Percentiles rank a stretch among this genome's conserved stretches.
These are phyloP conservation scores for Crax fasciolata DNA, from an alignment of 2,797 vertebrate genomes.

Conservation along the genomic window DNA sequence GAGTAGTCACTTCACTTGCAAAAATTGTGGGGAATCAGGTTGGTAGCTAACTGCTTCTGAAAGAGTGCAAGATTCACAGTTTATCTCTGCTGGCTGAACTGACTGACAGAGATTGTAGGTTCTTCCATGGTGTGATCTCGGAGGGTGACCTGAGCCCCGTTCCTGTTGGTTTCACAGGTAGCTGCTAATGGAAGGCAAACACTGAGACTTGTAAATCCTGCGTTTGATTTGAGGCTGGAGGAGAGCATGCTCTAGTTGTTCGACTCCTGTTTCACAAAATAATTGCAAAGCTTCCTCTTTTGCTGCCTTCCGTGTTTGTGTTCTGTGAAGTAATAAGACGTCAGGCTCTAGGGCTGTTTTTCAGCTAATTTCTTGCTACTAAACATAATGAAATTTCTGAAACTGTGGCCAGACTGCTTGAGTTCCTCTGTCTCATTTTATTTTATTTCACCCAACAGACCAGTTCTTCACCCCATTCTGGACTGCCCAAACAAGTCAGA, in stretches of 20 bases:
- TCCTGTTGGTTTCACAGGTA: background rate
- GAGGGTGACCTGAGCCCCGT: background rate
- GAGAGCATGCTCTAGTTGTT: background rate
- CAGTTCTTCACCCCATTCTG: conserved; percentile 87
- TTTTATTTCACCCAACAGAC: conserved; percentile 79
- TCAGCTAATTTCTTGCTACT: background rate
- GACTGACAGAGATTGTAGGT: background rate
- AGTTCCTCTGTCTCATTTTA: background rate
- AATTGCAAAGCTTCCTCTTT: background rate
- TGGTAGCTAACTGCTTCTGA: background rate
- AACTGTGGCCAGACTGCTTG: background rate
- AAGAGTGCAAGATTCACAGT: background rate
- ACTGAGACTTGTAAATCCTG: background rate
- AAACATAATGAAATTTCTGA: background rate
- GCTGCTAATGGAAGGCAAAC: background rate
- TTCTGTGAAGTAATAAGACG: background rate
- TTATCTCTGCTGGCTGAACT: background rate
- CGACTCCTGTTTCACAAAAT: background rate
- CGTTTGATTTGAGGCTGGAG: background rate
- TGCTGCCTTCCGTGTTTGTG: background rate
- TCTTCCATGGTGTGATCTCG: background rate
- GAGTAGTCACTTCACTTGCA: background rate
- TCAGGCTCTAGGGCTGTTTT: background rate
- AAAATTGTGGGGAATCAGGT: background rate
- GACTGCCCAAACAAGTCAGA: conserved; percentile 92